Conservation (phyloP, 2,797 vertebrate genomes). For the Labeo calbasu region DNA sequence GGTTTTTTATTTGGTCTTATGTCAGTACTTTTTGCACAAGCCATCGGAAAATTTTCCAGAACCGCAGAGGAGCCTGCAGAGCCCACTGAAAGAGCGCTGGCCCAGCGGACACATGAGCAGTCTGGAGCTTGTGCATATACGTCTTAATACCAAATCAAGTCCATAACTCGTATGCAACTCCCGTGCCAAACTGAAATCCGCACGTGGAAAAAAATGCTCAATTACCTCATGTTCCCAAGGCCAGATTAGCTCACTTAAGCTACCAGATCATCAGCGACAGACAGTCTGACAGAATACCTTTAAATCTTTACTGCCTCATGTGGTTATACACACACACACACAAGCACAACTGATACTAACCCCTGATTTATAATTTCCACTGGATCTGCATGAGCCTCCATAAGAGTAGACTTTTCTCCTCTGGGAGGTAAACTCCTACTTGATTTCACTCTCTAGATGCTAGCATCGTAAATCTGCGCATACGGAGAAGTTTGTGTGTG, state of each 20-base stretch:
- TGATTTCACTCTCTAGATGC: not conserved
- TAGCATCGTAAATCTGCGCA: not conserved
- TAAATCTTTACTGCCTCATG: conserved; percentile 18
- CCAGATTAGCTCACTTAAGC: conserved; percentile 33
- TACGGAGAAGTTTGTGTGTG: not conserved
- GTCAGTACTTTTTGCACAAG: not conserved
- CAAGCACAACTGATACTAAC: not conserved
- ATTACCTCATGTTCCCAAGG: conserved; percentile 37
- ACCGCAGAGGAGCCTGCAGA: not conserved
- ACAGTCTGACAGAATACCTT: conserved; percentile 27
- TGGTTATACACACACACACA: not conserved
- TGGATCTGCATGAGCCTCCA: not conserved
- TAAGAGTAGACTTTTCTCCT: not conserved
- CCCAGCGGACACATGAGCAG: not conserved
- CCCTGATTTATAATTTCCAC: conserved; percentile 18
- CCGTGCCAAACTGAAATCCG: not conserved
- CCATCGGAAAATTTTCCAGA: not conserved
- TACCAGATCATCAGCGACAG: conserved; percentile 39
- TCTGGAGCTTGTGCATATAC: not conserved
- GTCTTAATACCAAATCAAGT: not conserved
- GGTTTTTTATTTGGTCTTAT: not conserved
- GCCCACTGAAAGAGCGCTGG: not conserved
- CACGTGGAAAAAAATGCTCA: conserved; percentile 30
- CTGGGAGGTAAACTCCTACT: not conserved
- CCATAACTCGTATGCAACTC: not conserved